Evolutionary conservation across 1,140 invertebrate species (phyloP).

Genomic region (Drosophila pruinosa): DNA sequence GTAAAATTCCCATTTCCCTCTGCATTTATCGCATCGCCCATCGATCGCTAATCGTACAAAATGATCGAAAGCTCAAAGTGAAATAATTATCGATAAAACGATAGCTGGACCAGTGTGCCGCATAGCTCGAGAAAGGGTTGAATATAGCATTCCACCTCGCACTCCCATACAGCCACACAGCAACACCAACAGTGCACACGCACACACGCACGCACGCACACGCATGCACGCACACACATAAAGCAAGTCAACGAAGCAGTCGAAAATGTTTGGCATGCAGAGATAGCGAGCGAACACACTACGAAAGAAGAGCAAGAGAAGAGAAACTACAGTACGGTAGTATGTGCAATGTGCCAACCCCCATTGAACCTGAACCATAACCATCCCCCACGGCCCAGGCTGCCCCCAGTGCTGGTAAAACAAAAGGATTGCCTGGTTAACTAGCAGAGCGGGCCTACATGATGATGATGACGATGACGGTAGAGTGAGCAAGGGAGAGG

Average conservation of each 20-base stretch:
- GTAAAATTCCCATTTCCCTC: too few relatives aligned
- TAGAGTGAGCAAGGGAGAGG: slow-evolving; percentile 3
- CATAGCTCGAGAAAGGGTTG: slow-evolving; percentile 37
- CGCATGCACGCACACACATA: neutral
- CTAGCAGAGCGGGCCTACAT: slow-evolving; percentile 15
- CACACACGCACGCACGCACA: neutral
- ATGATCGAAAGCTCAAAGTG: neutral
- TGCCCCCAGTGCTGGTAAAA: slow-evolving; percentile 10
- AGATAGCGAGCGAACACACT: slow-evolving; percentile 54
- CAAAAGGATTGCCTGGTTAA: slow-evolving; percentile 51
- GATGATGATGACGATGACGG: neutral
- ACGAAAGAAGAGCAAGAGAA: slow-evolving; percentile 9
- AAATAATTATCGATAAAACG: neutral
- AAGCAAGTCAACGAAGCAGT: slow-evolving; percentile 21
- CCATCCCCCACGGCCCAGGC: neutral
- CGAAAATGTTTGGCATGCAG: slow-evolving; percentile 65
- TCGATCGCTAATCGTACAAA: too few relatives aligned
- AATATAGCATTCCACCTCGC: slow-evolving; percentile 21
- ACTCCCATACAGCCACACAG: neutral
- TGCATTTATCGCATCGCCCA: too few relatives aligned
- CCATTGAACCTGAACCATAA: slow-evolving; percentile 2
- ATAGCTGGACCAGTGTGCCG: slow-evolving; percentile 19
- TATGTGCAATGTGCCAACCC: slow-evolving; percentile 39
- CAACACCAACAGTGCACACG: too few relatives aligned
- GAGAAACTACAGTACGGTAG: slow-evolving; percentile 32